phyloP scores from a whole-genome alignment of 2,888 invertebrate genomes.

The Thereva nobilitata region DNA sequence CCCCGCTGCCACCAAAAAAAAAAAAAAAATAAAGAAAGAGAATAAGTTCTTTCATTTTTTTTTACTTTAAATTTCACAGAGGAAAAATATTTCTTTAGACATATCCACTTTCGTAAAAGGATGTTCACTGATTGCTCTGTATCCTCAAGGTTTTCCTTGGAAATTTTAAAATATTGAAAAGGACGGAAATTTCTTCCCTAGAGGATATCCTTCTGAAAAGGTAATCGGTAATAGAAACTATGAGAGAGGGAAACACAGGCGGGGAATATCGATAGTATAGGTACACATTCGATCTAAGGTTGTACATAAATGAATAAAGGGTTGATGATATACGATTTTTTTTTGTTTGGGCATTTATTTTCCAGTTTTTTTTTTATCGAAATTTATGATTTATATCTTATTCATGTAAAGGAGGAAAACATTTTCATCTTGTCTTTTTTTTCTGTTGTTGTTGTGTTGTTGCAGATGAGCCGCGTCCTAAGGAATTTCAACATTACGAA shows the following conservation, averaged over 20 bases:
- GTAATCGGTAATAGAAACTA: neutral
- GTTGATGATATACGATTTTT: too few species aligned
- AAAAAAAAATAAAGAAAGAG: too few species aligned
- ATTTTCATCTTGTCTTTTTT: constrained; percentile 31
- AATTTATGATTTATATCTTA: neutral
- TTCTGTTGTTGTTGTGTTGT: constrained; percentile 12
- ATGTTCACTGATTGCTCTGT: constrained; percentile 10
- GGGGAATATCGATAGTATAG: too few species aligned
- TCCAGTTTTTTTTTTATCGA: neutral
- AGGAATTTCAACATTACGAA: constrained; percentile 69
- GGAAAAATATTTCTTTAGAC: constrained; percentile 4
- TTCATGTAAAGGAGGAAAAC: neutral
- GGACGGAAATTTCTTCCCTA: constrained; percentile 3
- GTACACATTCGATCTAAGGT: too few species aligned
- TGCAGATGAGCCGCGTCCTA: constrained; percentile 69
- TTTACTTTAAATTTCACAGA: constrained; percentile 22
- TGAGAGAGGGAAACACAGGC: too few species aligned
- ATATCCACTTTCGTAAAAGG: constrained; percentile 13
- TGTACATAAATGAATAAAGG: too few species aligned
- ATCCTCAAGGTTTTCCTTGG: constrained; percentile 2
- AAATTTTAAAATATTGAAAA: constrained; percentile 26
- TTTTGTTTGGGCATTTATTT: neutral
- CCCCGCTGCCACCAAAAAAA: too few species aligned
- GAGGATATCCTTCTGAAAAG: constrained; percentile 8
- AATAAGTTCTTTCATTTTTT: too few species aligned